Base-by-base conservation (phyloP, 2,797 vertebrate species). In the Myotis findleyi region DNA sequence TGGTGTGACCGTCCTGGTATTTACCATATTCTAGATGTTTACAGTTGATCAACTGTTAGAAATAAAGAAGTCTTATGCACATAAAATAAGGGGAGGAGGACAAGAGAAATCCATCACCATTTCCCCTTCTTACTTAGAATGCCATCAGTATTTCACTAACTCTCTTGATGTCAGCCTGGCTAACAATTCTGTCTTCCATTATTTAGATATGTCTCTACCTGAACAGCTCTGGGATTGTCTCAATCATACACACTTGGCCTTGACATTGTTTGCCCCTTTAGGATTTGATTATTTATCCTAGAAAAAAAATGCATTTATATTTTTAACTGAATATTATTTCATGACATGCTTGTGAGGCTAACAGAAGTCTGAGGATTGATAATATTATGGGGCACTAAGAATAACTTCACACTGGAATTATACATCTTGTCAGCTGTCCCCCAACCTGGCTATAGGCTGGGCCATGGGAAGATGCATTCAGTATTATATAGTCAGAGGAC, bases 21-120 rank as follows among this genome's bases (percentile, higher is more conserved):
- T 95, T 95, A 93, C 91, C 62, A 64, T 91, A 80, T 79, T 91
- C 89, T 71, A 91, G 51, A 92, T 88, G 64, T 71, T 97, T 96
- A 94, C 25, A 76, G 94, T 88, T 94, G 95, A 97, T 95, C 94
- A 83, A 87, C 62, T 93, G 79, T 89, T 96, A 41, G 72, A 96
- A 95, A 90, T 95, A 81, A 97, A 94, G 75, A 81, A 82, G 25
- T 71, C 62, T 47, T 73, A 71, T 59, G 72, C 53, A 87, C 38
- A 71, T 87, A 77, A 91, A 92, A 92, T n/a, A 79, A 91, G 62
- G 47, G 12, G 68, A 86, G 59, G 86, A 87, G 30, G 79, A 89
- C 23, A 62, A 66, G 84, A 81, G 83, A 93, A 89, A 91, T 89
- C 53, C 36, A 82, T 96, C 94, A 92, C 57, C 49, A 89, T 94